Base-by-base conservation (phyloP, 2,113 vertebrate genomes). In the Leptodactylus fuscus region DNA sequence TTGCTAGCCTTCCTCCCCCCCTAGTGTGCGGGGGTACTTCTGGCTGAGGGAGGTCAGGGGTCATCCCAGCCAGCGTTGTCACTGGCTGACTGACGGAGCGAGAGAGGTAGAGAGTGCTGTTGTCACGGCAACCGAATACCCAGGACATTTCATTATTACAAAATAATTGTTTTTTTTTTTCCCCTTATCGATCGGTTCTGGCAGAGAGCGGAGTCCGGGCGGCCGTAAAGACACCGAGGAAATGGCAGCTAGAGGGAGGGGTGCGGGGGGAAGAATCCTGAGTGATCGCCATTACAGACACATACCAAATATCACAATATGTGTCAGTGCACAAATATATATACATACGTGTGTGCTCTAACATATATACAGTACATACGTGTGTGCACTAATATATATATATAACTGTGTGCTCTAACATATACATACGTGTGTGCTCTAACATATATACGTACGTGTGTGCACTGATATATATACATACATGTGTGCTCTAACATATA, bases 151-250 rank as follows among this genome's bases (percentile, higher is more conserved):
- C 84, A 85, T 85, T 85, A 85, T 85, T 85, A 85, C 84, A 85
- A 85, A 85, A 85, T 85, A 85, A 85, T 85, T 85, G 84, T 85
- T 77, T 85, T 85, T 85, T n/a, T 85, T 85, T 85, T 85, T 85
- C 65, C 77, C 76, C 76, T 85, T 85, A 85, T 85, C 84, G 84
- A 85, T 85, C 84, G 84, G 84, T 85, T 85, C 84, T 85, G 84
- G 84, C 76, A 85, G 84, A 85, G 84, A 85, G 84, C 76, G 76
- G 84, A 85, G 84, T 85, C 84, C 84, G 76, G 84, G 84, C 84
- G 76, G 84, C 84, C 75, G 84, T 85, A 81, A 80, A 85, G 76
- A 85, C 84, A 85, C 74, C 75, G 83, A 85, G 83, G 83, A 85
- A 85, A 85, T 85, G 83, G 84, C 76, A 81, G 76, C 62, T 46